Evolutionary conservation across 2,113 vertebrate species (phyloP), one percentile per base, ranked within the genome.

Genomic region (Pedionomus torquatus): DNA sequence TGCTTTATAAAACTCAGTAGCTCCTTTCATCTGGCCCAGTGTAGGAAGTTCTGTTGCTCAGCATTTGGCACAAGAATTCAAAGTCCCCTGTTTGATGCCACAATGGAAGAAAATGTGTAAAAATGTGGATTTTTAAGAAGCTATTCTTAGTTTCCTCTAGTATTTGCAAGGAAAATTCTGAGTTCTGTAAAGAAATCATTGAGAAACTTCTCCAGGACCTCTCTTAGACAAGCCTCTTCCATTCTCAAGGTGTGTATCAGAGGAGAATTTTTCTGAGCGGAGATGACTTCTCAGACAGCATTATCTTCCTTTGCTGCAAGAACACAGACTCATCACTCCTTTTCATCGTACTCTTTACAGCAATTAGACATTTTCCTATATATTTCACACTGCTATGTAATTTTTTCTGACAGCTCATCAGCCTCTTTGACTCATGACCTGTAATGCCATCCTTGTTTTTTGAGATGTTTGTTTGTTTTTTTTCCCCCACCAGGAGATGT

Each of bases 281-380:
- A 44, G 55, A 65, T 85, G 65, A 86, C 64, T 94, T 90, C 75
- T 95, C 88, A 94, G 87, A 41, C 64, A 94, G 77, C 17, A 24
- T 87, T 79, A 75, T 79, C 60, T 83, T 81, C 69, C 65, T 85
- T 65, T 76, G 28, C 92, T 85, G 86, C 81, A 91, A 85, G 63
- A 94, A 55, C 41, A 91, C 44, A 49, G 52, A 80, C 89, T 92
- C 66, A 61, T 96, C 89, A 58, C 81, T 96, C 81, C 77, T 92
- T 95, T 95, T 58, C 89, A 83, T 94, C 87, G 18, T 89, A 57
- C 63, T 79, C 70, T 91, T 95, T 94, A 82, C 81, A 95, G 95
- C 86, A 97, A 97, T 96, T 97, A 97, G 95, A 80, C 89, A 68
- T 92, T 95, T 93, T 76, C 74, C 80, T 94, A 33, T 96, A 61